phyloP scores from a whole-genome alignment of 2,888 invertebrate genomes.

The Dryococelus australis region DNA sequence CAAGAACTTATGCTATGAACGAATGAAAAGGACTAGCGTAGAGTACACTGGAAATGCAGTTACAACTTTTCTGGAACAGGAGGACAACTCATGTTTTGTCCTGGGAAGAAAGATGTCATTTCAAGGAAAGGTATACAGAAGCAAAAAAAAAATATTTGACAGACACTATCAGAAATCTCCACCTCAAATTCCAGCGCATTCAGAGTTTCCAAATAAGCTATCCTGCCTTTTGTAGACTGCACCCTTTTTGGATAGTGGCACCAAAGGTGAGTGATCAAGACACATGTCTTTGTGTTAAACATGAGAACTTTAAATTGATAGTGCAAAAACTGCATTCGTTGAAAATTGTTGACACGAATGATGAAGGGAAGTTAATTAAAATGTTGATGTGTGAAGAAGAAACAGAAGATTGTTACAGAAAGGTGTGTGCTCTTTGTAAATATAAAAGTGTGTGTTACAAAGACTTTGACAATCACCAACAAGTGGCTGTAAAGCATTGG shows the following conservation, averaged over 20 bases:
- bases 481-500: not conserved
- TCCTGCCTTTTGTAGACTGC: not conserved
- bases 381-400: too few species aligned
- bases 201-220: constrained; percentile 12
- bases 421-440: not conserved
- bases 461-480: not conserved
- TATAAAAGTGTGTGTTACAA: not conserved
- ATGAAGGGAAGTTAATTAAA: too few species aligned
- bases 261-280: not conserved
- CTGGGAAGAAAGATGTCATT: not conserved
- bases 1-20: not conserved
- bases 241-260: not conserved
- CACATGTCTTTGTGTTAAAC: not conserved
- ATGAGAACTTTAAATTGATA: not conserved
- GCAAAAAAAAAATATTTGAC: not conserved
- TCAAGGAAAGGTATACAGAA: not conserved
- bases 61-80: not conserved
- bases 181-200: not conserved
- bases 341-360: not conserved
- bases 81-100: not conserved
- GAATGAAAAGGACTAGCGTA: not conserved
- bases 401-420: too few species aligned
- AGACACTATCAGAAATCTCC: not conserved
- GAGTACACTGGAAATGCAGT: not conserved
- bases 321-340: not conserved